phyloP scores from a whole-genome alignment of 2,888 invertebrate species.

The Panopea generosa region DNA sequence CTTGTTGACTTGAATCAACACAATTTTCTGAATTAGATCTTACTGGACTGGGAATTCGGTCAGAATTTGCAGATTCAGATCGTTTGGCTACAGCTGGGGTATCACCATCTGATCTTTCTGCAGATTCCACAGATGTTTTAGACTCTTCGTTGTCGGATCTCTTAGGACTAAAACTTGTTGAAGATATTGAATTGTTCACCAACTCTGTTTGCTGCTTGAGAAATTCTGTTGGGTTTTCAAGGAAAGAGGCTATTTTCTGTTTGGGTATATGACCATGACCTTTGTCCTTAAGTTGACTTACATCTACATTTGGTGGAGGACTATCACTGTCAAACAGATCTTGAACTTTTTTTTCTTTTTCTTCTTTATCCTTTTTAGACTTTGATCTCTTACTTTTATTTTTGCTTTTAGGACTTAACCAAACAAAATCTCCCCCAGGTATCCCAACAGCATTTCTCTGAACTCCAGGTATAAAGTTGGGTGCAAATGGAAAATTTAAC shows the following conservation, averaged over 20 bases:
- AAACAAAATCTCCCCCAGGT: slow-evolving; percentile 54
- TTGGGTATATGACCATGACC: slow-evolving; percentile 80
- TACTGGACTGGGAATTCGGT: slow-evolving; percentile 20
- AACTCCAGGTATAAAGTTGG: not conserved
- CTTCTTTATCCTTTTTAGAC: slow-evolving; percentile 60
- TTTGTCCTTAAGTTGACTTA: slow-evolving; percentile 86
- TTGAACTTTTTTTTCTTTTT: slow-evolving; percentile 58
- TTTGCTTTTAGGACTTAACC: slow-evolving; percentile 54
- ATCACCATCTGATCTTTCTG: slow-evolving; percentile 46
- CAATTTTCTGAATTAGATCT: not conserved
- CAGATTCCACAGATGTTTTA: slow-evolving; percentile 4
- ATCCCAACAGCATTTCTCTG: not conserved
- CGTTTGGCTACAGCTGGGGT: slow-evolving; percentile 26
- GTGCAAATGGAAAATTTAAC: not conserved
- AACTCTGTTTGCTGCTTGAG: slow-evolving; percentile 95
- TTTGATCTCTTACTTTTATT: slow-evolving; percentile 49
- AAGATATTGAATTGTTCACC: slow-evolving; percentile 85
- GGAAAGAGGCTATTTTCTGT: slow-evolving; percentile 88
- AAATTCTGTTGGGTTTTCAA: slow-evolving; percentile 96
- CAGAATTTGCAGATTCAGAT: slow-evolving; percentile 42
- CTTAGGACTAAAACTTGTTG: slow-evolving; percentile 62
- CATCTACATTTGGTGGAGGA: slow-evolving; percentile 88
- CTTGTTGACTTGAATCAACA: not conserved
- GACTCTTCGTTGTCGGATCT: slow-evolving; percentile 13
- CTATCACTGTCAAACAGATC: slow-evolving; percentile 74